phyloP scores from a whole-genome alignment of 2,797 vertebrate species.

The Falco naumanni region DNA sequence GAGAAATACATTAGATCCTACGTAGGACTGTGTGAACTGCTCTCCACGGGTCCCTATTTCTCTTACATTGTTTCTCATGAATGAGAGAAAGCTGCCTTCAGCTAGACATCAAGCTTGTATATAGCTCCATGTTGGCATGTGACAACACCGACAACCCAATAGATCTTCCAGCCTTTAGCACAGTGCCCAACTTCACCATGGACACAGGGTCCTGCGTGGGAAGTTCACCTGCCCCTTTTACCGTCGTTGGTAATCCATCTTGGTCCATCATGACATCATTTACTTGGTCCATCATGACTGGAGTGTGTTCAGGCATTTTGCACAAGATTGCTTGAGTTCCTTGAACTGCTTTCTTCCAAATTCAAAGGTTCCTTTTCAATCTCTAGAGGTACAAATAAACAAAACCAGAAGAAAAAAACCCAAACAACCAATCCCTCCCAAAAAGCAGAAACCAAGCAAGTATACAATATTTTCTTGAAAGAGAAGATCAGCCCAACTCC shows the following conservation, averaged over 20 bases:
- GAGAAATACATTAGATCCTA: background rate
- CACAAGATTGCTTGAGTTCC: background rate
- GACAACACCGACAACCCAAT: background rate
- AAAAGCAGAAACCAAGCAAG: background rate
- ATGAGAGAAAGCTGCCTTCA: background rate
- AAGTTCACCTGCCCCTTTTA: background rate
- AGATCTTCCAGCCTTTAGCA: background rate
- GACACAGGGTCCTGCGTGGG: background rate
- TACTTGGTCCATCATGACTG: background rate
- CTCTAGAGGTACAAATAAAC: background rate
- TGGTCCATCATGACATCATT: no score
- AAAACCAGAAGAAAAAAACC: background rate
- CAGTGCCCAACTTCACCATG: background rate
- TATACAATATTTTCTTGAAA: background rate
- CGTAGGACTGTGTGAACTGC: background rate
- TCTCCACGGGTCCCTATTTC: background rate
- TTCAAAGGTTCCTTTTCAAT: background rate
- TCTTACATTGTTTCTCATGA: background rate
- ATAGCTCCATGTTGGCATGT: background rate
- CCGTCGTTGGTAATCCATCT: background rate
- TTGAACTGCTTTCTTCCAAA: background rate
- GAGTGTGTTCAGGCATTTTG: background rate
- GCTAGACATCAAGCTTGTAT: background rate
- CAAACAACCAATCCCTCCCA: accelerated
- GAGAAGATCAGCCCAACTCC: background rate